phyloP scores from a whole-genome alignment of 2,888 invertebrate species.

The Anarsia innoxiella region DNA sequence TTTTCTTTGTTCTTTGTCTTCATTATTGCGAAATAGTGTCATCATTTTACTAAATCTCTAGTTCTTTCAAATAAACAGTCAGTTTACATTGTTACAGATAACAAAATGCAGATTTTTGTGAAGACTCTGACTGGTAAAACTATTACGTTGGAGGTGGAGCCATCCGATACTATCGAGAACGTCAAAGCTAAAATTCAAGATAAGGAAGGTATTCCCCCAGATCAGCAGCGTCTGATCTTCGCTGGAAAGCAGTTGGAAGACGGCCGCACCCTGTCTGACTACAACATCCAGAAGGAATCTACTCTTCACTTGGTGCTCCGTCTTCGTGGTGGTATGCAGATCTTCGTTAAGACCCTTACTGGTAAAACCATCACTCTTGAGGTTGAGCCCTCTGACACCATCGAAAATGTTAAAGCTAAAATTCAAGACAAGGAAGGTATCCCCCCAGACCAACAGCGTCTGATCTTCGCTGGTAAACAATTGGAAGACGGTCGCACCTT shows the following conservation, averaged over 20 bases:
- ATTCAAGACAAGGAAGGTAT: slow-evolving; percentile 54
- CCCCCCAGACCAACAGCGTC: slow-evolving; percentile 48
- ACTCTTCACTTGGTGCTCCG: slow-evolving; percentile 48
- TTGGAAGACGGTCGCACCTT: slow-evolving; percentile 55
- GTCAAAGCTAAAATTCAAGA: slow-evolving; percentile 56
- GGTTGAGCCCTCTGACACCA: slow-evolving; percentile 52
- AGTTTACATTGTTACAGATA: slow-evolving; percentile 42
- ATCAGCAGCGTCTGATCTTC: slow-evolving; percentile 51
- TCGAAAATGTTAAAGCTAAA: slow-evolving; percentile 54
- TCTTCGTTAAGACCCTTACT: slow-evolving; percentile 54
- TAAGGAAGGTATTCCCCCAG: slow-evolving; percentile 54
- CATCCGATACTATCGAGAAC: slow-evolving; percentile 54
- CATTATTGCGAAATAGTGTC: slow-evolving; percentile 18
- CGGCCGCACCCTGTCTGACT: slow-evolving; percentile 50
- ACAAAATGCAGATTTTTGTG: slow-evolving; percentile 48
- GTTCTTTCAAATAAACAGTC: slow-evolving; percentile 26
- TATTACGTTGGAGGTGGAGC: slow-evolving; percentile 48
- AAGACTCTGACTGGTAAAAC: slow-evolving; percentile 46
- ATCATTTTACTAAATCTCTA: slow-evolving; percentile 29
- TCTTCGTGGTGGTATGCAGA: slow-evolving; percentile 55
- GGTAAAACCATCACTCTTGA: slow-evolving; percentile 57
- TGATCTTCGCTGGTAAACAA: slow-evolving; percentile 53
- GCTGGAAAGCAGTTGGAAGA: slow-evolving; percentile 54
- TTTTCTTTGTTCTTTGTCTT: slow-evolving; percentile 54
- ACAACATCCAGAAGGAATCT: slow-evolving; percentile 55